Percentiles rank a stretch among this genome's conserved stretches.
phyloP scores from a whole-genome alignment of 2,797 vertebrate species.

The Protonibea diacanthus region DNA sequence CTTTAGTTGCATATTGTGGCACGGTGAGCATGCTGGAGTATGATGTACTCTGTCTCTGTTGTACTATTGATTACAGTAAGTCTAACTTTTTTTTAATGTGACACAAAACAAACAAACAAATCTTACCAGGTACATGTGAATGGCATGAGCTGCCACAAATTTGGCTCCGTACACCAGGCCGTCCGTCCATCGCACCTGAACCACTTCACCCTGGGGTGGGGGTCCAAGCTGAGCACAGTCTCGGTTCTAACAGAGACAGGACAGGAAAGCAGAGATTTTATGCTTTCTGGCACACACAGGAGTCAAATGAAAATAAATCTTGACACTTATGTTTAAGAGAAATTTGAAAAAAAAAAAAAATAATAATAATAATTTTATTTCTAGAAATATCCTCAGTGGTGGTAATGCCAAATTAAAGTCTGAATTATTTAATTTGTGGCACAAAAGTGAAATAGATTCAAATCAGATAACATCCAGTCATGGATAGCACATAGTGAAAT shows the following conservation, averaged over 20 bases:
- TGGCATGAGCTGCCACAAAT: constrained; percentile 94
- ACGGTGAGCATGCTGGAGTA: too few relatives aligned
- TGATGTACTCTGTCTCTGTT: too few relatives aligned
- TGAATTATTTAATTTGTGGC: not conserved
- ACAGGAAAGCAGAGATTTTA: constrained; percentile 8
- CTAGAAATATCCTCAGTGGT: too few relatives aligned
- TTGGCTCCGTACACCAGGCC: constrained; percentile 96
- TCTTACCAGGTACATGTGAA: constrained; percentile 97
- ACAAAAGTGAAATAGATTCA: not conserved
- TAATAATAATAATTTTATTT: too few relatives aligned
- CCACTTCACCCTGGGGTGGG: constrained; percentile 93
- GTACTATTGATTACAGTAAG: not conserved
- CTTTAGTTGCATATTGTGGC: too few relatives aligned
- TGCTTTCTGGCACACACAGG: too few relatives aligned
- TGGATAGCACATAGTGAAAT: not conserved
- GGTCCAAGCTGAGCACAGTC: constrained; percentile 95
- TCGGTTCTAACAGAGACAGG: constrained; percentile 83
- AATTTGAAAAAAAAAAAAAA: not conserved
- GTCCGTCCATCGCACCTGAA: constrained; percentile 98
- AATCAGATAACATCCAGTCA: not conserved
- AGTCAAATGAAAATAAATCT: not conserved
- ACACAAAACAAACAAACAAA: not conserved
- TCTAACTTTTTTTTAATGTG: not conserved
- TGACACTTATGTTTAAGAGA: not conserved
- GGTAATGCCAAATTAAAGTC: not conserved